Evolutionary conservation across 2,797 vertebrate species (phyloP), one percentile per base, ranked within the genome.

Genomic region (Syngnathus acus): DNA sequence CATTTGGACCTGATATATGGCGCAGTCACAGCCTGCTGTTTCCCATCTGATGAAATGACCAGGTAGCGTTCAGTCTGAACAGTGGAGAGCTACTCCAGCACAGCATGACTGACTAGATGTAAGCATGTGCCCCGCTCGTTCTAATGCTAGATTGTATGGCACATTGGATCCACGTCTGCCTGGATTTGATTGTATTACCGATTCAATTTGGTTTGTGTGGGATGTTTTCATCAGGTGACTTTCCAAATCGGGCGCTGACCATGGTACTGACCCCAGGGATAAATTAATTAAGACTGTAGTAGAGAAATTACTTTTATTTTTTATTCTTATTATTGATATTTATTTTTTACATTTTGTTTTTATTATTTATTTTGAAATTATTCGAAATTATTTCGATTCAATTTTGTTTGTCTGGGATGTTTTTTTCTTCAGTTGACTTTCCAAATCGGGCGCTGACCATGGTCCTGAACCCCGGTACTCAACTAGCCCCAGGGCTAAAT

Each of bases 11-110:
- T 87, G 88, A 84, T 90, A 80, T 67, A 64, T 79, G 79, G 69
- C 62, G 38, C 72, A 73, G 84, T 83, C 72, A 77, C 70, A 71
- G 71, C 70, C 71, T 76, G 79, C 75, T 70, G 78, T 72, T 87
- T 85, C 84, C 80, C 79, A 79, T 81, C 72, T 76, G 74, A 89
- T 78, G 80, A 84, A 84, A 84, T 79, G 70, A 78, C 75, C 77
- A 86, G 70, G 77, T 81, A 77, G 64, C 50, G 47, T 13, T 61
- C 68, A n/a, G 62, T 38, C 62, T n/a, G 62, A 37, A 3, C 17
- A n/a, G 45, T 47, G 13, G 45, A 48, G 45, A 51, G n/a, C 65
- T 67, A 58, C 51, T 60, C 38, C 66, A 61, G 64, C 55, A 59
- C 37, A n/a, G 17, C 62, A 51, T 3, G 6, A 16, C 65, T 60